Evolutionary conservation across 2,797 vertebrate species (phyloP), one percentile per base, ranked within the genome.

Genomic region (Squalus acanthias): DNA sequence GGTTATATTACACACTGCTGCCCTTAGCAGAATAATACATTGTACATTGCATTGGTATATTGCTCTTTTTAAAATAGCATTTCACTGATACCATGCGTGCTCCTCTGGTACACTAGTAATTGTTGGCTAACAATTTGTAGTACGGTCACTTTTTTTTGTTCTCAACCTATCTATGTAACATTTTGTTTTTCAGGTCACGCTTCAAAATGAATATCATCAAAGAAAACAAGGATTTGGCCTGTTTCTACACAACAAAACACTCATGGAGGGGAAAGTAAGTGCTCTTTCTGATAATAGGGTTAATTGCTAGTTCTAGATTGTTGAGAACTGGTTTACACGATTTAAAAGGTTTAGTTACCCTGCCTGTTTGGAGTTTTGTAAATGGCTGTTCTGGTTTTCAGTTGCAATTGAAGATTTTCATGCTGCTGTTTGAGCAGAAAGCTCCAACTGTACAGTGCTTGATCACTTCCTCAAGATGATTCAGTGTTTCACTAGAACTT

Each of bases 241-340:
- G 99, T 98, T 99, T 99, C 98, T 99, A 99, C 97, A 99, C 99
- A 97, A 99, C 99, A 98, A 99, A 99, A 97, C 99, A 99, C 98
- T 99, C 99, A 97, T 99, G 99, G 99, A 99, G 99, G 97, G 99
- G 99, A 97, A 99, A 99, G 99, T 99, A 99, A 99, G 99, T 98
- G 96, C 50, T 96, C 0, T 0, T 8, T 0, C 8, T 96, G 93
- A n/a, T 94, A 97, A 96, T 88, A 46, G 26, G 85, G 96, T n/a
- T 72, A 29, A 76, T 26, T 96, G 20, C 26, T 26, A 26, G 39
- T 70, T 85, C 63, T 24, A 8, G 22, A 29, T 96, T 29, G 12
- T 50, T 79, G 1, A 65, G 65, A 39, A 39, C 13, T 17, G 15
- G 26, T 60, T 89, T 29, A 39, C 20, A 24, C 65, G 39, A 8